Conservation (phyloP, 53 echinoderm and acorn worm genomes). For the Pentamera pediparva region DNA sequence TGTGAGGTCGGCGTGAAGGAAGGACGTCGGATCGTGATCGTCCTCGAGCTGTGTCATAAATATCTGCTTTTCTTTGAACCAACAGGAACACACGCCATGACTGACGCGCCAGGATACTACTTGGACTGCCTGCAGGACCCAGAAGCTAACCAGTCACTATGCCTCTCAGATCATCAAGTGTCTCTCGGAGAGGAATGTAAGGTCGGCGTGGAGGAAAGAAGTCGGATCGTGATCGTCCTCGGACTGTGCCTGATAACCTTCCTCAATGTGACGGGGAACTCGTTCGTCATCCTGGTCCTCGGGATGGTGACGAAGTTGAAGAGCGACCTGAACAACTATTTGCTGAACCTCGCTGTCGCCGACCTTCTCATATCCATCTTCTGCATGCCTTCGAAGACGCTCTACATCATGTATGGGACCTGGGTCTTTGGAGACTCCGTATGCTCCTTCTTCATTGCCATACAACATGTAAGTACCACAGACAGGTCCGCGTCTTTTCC, state of each 20-base stretch:
- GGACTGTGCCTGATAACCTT: constrained; percentile 57
- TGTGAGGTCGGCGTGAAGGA: too few relatives aligned
- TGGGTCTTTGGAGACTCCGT: constrained; percentile 62
- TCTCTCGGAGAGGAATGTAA: neutral
- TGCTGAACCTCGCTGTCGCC: constrained; percentile 78
- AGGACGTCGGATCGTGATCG: too few relatives aligned
- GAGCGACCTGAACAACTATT: constrained; percentile 73
- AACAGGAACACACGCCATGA: too few relatives aligned
- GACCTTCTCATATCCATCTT: constrained; percentile 59
- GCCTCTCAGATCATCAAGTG: too few relatives aligned
- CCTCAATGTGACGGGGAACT: constrained; percentile 61
- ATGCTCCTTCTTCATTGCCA: constrained; percentile 61
- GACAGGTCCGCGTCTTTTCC: neutral
- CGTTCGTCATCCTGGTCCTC: constrained; percentile 65
- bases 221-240: constrained; percentile 49
- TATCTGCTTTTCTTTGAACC: too few relatives aligned
- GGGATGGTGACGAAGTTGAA: constrained; percentile 57
- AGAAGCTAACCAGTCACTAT: too few relatives aligned
- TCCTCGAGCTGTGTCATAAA: too few relatives aligned
- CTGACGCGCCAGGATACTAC: too few relatives aligned
- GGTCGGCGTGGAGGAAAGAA: constrained; percentile 51
- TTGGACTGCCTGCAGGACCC: too few relatives aligned
- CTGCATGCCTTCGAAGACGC: constrained; percentile 84
- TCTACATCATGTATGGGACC: constrained; percentile 73
- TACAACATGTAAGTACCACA: constrained; percentile 79